Evolutionary conservation across 2,888 invertebrate species (phyloP), one percentile per base, ranked within the genome.

Genomic region (Pseudococcus longispinus): DNA sequence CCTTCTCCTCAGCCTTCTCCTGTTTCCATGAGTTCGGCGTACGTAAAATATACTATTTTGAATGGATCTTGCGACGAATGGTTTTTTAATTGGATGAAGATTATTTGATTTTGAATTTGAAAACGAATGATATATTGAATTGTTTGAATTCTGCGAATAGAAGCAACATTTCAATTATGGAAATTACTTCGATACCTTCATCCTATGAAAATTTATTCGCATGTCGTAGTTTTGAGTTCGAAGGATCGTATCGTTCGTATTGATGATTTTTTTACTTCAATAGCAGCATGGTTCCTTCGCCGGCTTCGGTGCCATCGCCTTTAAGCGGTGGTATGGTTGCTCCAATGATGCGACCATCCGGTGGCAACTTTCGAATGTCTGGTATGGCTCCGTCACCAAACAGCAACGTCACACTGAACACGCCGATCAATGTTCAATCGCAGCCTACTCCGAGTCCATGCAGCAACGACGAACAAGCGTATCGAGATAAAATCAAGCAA

Each of bases 401-500:
- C 55, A 94, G 95, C 44, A 87, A 85, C 60, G 82, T 88, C 51
- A 95, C 95, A 0, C 91, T 97, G 26, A 96, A 96, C 91, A 97
- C 97, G 0, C 96, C 97, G 0, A 92, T 91, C 42, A 91, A 91
- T 60, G 5, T 51, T 1, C 92, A 92, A 88, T 90, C 91, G 0
- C 91, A 90, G 44, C 93, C 94, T 23, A 93, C 92, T 0, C 93
- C 93, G 85, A 94, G 94, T 90, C 94, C 94, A 0, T 93, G 94
- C 89, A 93, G 92, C 89, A 91, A 93, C 88, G 98, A 98, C 89
- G 98, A 98, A 89, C 96, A 96, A 87, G 95, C 96, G 0, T 98
- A 98, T 90, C 92, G 97, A 85, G 98, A 98, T 90, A 98, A 98
- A 91, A 95, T 98, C 88, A 94, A 96, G 46, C 97, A 98, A 90